Evolutionary conservation across 2,888 invertebrate species (phyloP), one percentile per base, ranked within the genome.

Genomic region (Nemotelus nigrinus): DNA sequence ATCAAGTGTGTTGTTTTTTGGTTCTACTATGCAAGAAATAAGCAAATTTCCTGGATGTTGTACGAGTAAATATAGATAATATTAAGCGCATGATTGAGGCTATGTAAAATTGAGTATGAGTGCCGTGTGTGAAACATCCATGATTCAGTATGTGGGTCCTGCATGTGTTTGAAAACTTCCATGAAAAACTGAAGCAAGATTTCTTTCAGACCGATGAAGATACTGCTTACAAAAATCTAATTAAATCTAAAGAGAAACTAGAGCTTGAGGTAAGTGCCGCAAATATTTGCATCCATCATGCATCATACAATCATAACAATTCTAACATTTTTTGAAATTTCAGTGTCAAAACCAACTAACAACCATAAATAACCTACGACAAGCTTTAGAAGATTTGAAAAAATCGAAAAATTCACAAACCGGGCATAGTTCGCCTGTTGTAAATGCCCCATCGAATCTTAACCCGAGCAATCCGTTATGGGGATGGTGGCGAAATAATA

Each of bases 291-390:
- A n/a, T 63, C 43, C 8, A n/a, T n/a, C 63, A 5, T 39, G 63
- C 43, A 43, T 25, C 25, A 25, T 25, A 25, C 25, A 25, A 25
- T 25, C 25, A 25, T 25, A 25, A 25, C 25, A 25, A 25, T 25
- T 25, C 25, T 41, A 25, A 25, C 25, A 57, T 57, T 2, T 8
- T 3, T 57, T 8, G 3, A 8, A 57, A 48, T 65, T 77, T 63
- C 57, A 80, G 79, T 79, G 79, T 78, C 78, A 80, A 75, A 77
- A 80, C 71, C 80, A 79, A 75, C 39, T 71, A 45, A 79, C 77
- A 53, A 80, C 80, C 43, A 80, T 80, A 65, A 65, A 68, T 39
- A 80, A 79, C 76, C 76, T 80, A 57, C 79, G 79, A 55, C 72
- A 79, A 65, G 80, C 79, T 5, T 60, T 80, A 45, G 80, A 80